A percentile compares a stretch with the other conserved stretches of the same genome.
phyloP scores from a whole-genome alignment of 53 echinoderm and acorn worm species.

The Temnopleurus reevesii region DNA sequence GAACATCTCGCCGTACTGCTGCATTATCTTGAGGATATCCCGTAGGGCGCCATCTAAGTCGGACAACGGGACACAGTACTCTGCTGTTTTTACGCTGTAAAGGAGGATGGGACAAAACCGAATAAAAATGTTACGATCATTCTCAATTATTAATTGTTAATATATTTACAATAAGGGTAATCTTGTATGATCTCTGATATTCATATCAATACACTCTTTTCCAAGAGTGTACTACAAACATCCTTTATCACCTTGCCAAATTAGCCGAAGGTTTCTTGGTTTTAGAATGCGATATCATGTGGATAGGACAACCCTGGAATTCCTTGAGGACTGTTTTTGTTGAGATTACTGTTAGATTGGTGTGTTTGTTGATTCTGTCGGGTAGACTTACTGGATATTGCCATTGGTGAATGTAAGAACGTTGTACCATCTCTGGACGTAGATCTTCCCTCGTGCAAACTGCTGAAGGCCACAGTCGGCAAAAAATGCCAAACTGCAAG shows the following conservation, averaged over 20 bases:
- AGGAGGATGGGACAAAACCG: too few species aligned
- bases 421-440: conserved; percentile 98
- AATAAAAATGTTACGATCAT: too few species aligned
- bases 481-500: conserved; percentile 78
- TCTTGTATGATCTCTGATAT: too few species aligned
- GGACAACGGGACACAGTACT: conserved; percentile 84
- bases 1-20: conserved; percentile 83
- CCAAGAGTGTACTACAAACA: too few species aligned
- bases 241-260: too few species aligned
- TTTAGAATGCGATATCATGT: too few species aligned
- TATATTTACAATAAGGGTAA: too few species aligned
- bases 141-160: too few species aligned
- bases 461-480: conserved; percentile 89
- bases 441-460: conserved; percentile 80
- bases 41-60: conserved; percentile 77
- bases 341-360: not conserved
- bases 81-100: conserved; percentile 89
- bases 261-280: too few species aligned
- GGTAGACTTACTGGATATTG: conserved; percentile 83
- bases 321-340: not conserved
- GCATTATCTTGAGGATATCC: conserved; percentile 81
- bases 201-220: too few species aligned
- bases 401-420: conserved; percentile 96
- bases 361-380: not conserved
- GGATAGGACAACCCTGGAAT: not conserved